A percentile compares a stretch with the other conserved stretches of the same genome.
phyloP scores from a whole-genome alignment of 2,888 invertebrate species.

The Ochropleura leucogaster region DNA sequence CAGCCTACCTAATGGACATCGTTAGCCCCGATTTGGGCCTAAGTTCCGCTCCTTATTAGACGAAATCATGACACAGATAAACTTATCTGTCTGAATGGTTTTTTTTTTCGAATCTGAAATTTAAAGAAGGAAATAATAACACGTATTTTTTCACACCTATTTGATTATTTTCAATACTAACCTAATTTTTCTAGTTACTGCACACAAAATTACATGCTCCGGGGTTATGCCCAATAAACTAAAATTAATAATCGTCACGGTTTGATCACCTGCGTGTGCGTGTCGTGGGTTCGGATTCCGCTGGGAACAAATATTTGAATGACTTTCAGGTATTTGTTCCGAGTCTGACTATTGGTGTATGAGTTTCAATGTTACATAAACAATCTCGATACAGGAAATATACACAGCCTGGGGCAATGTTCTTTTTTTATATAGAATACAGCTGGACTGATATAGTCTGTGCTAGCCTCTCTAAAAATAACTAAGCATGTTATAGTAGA shows the following conservation, averaged over 20 bases:
- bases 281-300: not conserved
- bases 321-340: not conserved
- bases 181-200: not conserved
- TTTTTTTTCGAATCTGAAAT: not conserved
- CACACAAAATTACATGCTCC: not conserved
- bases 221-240: not conserved
- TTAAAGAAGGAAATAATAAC: not conserved
- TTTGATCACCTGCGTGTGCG: not conserved
- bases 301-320: not conserved
- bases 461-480: not conserved
- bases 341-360: not conserved
- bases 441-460: not conserved
- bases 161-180: not conserved
- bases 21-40: not conserved
- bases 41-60: not conserved
- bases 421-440: not conserved
- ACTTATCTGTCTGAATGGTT: not conserved
- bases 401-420: too few species aligned
- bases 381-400: not conserved
- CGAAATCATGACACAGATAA: not conserved
- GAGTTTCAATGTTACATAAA: not conserved
- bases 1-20: not conserved
- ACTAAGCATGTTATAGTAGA: constrained; percentile 8
- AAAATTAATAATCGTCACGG: too few species aligned
- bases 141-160: not conserved